These are phyloP conservation scores for Pantherophis guttatus DNA, from an alignment of 2,113 vertebrate species.

Conservation along the genomic window DNA sequence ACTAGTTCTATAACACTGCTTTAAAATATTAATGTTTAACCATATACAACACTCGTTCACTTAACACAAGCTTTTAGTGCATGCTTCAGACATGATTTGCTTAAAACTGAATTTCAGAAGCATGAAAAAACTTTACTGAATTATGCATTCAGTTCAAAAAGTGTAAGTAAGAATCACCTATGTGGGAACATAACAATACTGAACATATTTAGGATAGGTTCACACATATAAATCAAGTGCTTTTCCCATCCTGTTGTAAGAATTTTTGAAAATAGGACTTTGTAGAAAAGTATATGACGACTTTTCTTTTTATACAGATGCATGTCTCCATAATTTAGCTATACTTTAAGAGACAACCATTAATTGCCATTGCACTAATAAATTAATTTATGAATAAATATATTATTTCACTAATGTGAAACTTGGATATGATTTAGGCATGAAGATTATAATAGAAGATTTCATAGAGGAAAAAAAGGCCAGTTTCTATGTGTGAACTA, in stretches of 20 bases:
- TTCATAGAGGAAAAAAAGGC: background rate
- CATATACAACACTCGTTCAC: constrained; percentile 21
- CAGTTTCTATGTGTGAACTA: background rate
- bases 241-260: background rate
- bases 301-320: background rate
- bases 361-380: background rate
- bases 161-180: constrained; percentile 3
- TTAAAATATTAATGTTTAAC: background rate
- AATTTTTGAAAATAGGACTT: background rate
- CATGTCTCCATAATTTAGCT: background rate
- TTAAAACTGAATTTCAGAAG: background rate
- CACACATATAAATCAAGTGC: background rate
- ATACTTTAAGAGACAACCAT: background rate
- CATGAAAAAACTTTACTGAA: background rate
- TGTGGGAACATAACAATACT: constrained; percentile 9
- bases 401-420: background rate
- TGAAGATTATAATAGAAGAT: background rate
- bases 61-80: background rate
- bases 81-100: background rate
- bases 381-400: background rate
- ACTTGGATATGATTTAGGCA: background rate
- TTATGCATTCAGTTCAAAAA: constrained; percentile 38
- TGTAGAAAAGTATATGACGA: background rate
- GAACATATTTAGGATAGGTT: background rate
- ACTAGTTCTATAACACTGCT: background rate